Evolutionary conservation across 1,140 invertebrate genomes (phyloP).

Genomic region (Anadara kagoshimensis): DNA sequence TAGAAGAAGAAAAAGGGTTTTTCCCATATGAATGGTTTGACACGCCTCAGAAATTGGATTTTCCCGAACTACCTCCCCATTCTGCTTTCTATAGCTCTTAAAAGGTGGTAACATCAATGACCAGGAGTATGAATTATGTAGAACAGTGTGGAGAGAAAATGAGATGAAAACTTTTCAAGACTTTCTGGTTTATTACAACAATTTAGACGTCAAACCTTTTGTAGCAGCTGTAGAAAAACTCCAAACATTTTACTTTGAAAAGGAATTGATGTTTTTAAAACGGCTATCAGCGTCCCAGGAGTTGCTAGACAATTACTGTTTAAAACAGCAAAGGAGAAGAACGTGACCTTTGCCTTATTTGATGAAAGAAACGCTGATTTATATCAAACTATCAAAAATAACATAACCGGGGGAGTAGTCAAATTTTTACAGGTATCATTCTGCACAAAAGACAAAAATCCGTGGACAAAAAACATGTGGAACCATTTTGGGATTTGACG

Average conservation of each 20-base stretch:
- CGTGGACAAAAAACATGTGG: too few species aligned
- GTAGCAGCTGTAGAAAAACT: constrained; percentile 3
- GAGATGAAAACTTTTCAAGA: constrained; percentile 34
- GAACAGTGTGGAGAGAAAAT: constrained; percentile 31
- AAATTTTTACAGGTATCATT: too few species aligned
- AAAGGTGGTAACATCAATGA: constrained; percentile 24
- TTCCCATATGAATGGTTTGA: constrained; percentile 41
- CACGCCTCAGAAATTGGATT: constrained; percentile 4
- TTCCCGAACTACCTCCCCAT: constrained; percentile 12
- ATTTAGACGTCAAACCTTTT: constrained; percentile 16
- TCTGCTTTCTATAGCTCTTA: constrained; percentile 31
- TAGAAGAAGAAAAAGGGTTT: constrained; percentile 39
- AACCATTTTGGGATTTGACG: too few species aligned
- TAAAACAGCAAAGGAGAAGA: too few species aligned
- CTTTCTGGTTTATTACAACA: constrained; percentile 26
- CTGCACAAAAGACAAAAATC: too few species aligned
- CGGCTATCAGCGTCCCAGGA: constrained; percentile 3
- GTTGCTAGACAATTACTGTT: constrained; percentile 10
- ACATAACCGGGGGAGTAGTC: too few species aligned
- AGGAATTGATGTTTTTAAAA: constrained; percentile 8
- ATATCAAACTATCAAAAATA: too few species aligned
- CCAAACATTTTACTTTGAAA: constrained; percentile 13
- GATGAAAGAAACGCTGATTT: too few species aligned
- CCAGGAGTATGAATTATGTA: constrained; percentile 37
- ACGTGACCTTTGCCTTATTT: too few species aligned